Conservation (phyloP, 2,888 invertebrate species). For the Troides oblongomaculatus region DNA sequence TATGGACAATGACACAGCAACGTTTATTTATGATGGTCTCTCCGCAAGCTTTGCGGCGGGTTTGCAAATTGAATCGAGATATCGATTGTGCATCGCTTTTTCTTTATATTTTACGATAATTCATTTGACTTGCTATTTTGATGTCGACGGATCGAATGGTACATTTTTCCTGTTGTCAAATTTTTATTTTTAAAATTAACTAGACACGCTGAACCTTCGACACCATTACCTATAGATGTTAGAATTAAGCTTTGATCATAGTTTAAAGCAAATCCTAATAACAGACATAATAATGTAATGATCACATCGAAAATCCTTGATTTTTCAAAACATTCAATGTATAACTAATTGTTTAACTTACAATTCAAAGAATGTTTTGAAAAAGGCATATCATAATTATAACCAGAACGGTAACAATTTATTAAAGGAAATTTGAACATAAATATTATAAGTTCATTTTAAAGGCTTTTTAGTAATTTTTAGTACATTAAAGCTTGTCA, state of each 20-base stretch:
- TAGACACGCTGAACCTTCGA: conserved; percentile 55
- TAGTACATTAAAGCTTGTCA: conserved; percentile 19
- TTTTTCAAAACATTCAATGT: not conserved
- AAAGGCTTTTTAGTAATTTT: conserved; percentile 23
- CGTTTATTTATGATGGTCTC: conserved; percentile 2
- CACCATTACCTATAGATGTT: conserved; percentile 41
- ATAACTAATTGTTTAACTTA: too few relatives aligned
- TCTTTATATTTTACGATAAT: conserved; percentile 57
- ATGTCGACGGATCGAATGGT: conserved; percentile 62
- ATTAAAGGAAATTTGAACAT: not conserved
- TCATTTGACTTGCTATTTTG: conserved; percentile 77
- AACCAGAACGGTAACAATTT: not conserved
- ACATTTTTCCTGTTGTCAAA: conserved; percentile 46
- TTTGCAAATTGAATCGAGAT: conserved; percentile 28
- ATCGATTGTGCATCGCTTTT: conserved; percentile 31
- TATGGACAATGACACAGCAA: not conserved
- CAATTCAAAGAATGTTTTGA: too few relatives aligned
- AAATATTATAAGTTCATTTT: conserved; percentile 4
- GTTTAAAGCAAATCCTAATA: conserved; percentile 1
- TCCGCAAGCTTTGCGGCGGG: conserved; percentile 52
- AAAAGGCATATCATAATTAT: not conserved
- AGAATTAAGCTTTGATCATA: conserved; percentile 28
- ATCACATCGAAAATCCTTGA: not conserved
- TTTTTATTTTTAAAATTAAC: conserved; percentile 37
- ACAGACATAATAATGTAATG: not conserved